Evolutionary conservation across 2,888 invertebrate genomes (phyloP), one percentile per base, ranked within the genome.

Genomic region (Lasioglossum malachurum): DNA sequence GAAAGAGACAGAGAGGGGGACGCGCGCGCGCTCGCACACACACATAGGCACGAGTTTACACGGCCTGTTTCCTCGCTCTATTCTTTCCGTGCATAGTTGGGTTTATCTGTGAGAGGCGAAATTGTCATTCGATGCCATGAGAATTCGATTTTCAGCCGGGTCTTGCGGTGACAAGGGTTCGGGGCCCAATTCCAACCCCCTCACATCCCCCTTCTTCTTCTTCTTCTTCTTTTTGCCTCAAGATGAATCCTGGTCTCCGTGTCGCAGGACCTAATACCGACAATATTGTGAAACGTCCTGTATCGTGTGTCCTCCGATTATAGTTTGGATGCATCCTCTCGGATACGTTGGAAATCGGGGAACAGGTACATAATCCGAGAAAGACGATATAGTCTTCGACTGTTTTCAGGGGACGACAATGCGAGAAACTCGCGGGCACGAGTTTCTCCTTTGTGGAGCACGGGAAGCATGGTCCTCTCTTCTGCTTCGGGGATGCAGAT

Each of bases 81-180:
- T 74, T 41, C 19, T 46, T n/a, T 16, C 53, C 14, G 16, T 27
- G 27, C 14, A 38, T 80, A 27, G 31, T 27, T 31, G 31, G 82
- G 82, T 82, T 69, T 84, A 87, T 87, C 86, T 77, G 80, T 78
- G 41, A 57, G 67, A 67, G 83, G 83, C 85, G 75, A 94, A 95
- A 94, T 95, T 94, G 95, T 94, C 94, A 95, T 94, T 93, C 94
- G 94, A 95, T 95, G 94, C 94, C 93, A 93, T 94, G 94, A 93
- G 95, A 95, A 94, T 94, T 94, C 94, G 94, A 94, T 94, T 94
- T 93, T 93, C 91, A 91, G 89, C 84, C 88, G 93, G 92, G 88
- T 90, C 90, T 87, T 90, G 91, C 83, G 89, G 91, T 91, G 91
- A 91, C 90, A 77, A 90, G 91, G 92, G 91, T 91, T 85, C 80